Percentiles rank a stretch among this genome's conserved stretches.
phyloP scores from a whole-genome alignment of 1,140 invertebrate species.

The Drosophila mayri region DNA sequence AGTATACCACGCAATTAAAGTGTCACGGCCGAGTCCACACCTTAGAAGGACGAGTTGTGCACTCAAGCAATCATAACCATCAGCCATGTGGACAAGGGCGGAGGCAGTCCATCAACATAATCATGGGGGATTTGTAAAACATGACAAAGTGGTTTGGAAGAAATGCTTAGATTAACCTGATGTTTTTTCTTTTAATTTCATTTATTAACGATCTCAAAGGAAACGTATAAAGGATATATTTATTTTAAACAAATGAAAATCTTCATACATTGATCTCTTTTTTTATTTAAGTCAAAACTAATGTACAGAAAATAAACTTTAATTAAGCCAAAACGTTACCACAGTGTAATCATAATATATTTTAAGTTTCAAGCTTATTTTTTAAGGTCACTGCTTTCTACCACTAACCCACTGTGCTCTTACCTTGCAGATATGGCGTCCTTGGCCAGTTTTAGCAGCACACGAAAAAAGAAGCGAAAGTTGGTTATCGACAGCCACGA shows the following conservation, averaged over 20 bases:
- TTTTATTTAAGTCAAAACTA: neutral
- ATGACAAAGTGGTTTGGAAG: no score
- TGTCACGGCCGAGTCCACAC: constrained; percentile 80
- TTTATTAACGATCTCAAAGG: neutral
- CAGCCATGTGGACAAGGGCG: constrained; percentile 23
- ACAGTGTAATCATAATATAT: neutral
- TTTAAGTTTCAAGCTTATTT: neutral
- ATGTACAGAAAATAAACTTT: constrained; percentile 21
- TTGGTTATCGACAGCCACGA: constrained; percentile 71
- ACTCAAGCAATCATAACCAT: constrained; percentile 72
- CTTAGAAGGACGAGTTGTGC: constrained; percentile 54
- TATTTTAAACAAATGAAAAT: neutral
- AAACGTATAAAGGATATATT: neutral
- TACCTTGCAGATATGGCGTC: constrained; percentile 50
- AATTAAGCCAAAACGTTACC: neutral
- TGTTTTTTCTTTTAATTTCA: neutral
- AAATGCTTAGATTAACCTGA: neutral
- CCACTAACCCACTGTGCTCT: constrained; percentile 32
- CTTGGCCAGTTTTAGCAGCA: constrained; percentile 67
- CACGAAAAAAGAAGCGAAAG: constrained; percentile 74
- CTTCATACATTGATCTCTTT: constrained; percentile 1
- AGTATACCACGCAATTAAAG: constrained; percentile 73
- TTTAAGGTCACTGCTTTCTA: neutral
- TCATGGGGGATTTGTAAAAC: neutral
- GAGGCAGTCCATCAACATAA: constrained; percentile 10